Evolutionary conservation across 1,140 invertebrate species (phyloP), one percentile per base, ranked within the genome.

Genomic region (Bombus cullumanus): DNA sequence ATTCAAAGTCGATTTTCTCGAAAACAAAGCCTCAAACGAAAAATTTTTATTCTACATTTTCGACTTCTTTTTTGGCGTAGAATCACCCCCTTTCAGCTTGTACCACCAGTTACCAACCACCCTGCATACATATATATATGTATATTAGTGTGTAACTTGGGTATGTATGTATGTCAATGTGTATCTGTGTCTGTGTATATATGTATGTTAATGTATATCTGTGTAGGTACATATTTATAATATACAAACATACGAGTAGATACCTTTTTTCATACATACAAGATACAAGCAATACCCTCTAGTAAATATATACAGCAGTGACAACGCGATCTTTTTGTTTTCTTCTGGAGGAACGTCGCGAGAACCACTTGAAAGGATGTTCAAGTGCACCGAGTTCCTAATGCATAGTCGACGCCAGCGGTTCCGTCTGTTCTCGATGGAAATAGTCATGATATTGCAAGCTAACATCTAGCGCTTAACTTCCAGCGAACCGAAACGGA

Each of bases 321-420:
- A 84, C n/a, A n/a, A 53, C 74, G 41, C 41, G 43, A 57, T 57
- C 43, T 9, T 47, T 39, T 41, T 25, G 0, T 62, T 15, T 64
- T 6, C 18, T 64, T 31, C 28, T 68, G 37, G 57, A 66, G 28
- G 88, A 85, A 90, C 86, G 31, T 90, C 89, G 74, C 47, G 31
- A 15, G 62, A 64, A 13, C 22, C 86, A 59, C 89, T 90, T 90
- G 73, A 88, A 74, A 28, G 15, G 28, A 2, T 9, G 1, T 62
- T 86, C 89, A 90, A 90, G 89, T 15, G 83, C 28, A 39, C 59
- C 71, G 89, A 90, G 89, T 88, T 71, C 88, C 59, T 43, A 79
- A 64, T 25, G 71, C 78, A 68, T 31, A 77, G 83, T 82, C 75
- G 77, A 66, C 69, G 59, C n/a, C 43, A 68, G 47, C 34, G 69